Conservation (phyloP, 2,797 vertebrate genomes). For the Lepus oiostolus region DNA sequence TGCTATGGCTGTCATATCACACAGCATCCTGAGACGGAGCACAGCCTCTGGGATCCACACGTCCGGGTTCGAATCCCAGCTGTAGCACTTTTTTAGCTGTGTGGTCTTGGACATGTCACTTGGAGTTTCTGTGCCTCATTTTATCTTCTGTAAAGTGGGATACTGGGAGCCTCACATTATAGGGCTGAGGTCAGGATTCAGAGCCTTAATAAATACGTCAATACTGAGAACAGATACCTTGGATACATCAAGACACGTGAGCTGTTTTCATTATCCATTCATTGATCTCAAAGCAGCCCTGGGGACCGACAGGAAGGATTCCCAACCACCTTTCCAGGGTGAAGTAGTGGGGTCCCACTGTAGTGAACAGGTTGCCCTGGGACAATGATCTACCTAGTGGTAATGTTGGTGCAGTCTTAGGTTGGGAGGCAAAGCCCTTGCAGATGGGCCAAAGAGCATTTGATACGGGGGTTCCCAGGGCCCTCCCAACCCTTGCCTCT, state of each 20-base stretch:
- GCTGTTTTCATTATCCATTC: not conserved
- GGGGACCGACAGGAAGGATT: not conserved
- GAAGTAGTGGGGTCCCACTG: not conserved
- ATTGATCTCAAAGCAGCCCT: not conserved
- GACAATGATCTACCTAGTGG: not conserved
- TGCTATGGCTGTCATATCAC: not conserved
- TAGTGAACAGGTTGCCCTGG: not conserved
- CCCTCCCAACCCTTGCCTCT: not conserved
- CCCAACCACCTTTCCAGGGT: not conserved
- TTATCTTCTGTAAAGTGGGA: not conserved
- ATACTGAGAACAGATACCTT: not conserved
- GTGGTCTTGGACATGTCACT: not conserved
- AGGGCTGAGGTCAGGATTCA: not conserved
- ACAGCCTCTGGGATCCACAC: not conserved
- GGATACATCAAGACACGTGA: not conserved
- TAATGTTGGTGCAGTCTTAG: not conserved
- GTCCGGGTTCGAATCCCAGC: not conserved
- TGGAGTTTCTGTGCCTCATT: slow-evolving; percentile 6
- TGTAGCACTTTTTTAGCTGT: not conserved
- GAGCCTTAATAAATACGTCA: not conserved
- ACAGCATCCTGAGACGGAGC: not conserved
- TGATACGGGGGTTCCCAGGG: not conserved
- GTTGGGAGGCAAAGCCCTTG: not conserved
- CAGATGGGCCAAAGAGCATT: not conserved
- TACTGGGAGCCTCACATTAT: not conserved